Evolutionary conservation across 1,140 invertebrate genomes (phyloP).

Genomic region (Sesamia nonagrioides): DNA sequence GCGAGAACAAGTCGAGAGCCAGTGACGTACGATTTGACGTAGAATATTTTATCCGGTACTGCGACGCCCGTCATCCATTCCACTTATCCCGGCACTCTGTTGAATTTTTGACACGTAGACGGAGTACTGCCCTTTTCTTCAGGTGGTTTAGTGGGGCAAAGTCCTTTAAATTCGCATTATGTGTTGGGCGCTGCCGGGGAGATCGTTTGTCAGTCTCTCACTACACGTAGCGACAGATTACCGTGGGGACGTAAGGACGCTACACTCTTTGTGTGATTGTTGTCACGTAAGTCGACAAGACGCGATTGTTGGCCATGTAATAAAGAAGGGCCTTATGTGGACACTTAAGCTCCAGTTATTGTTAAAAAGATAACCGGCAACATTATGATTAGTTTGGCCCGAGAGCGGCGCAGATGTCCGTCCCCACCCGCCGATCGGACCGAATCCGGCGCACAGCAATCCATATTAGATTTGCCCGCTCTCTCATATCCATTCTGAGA

Average conservation of each 20-base stretch:
- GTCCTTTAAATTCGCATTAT: constrained; percentile 81
- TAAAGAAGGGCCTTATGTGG: constrained; percentile 35
- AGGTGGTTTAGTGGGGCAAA: constrained; percentile 77
- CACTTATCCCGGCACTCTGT: constrained; percentile 83
- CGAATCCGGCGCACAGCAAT: constrained; percentile 84
- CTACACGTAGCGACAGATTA: constrained; percentile 47
- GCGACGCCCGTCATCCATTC: constrained; percentile 79
- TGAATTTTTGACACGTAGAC: constrained; percentile 86
- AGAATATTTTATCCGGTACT: constrained; percentile 84
- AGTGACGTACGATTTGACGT: constrained; percentile 86
- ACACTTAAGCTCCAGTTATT: constrained; percentile 18
- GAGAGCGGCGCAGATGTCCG: constrained; percentile 75
- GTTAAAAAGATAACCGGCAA: constrained; percentile 15
- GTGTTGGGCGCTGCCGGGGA: constrained; percentile 58
- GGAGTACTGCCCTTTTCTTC: constrained; percentile 76
- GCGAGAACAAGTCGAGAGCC: constrained; percentile 82
- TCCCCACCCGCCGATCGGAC: constrained; percentile 74
- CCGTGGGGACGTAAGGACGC: constrained; percentile 29
- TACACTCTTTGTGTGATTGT: constrained; percentile 34
- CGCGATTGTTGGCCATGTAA: constrained; percentile 26
- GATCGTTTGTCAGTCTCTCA: constrained; percentile 50
- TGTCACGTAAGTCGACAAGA: constrained; percentile 38
- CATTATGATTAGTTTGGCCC: constrained; percentile 1
- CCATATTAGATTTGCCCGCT: constrained; percentile 87
- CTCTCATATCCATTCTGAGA: constrained; percentile 87